phyloP scores from a whole-genome alignment of 30 jellyfish, hydroid and myxozoan genomes.

The Mastigias papua region DNA sequence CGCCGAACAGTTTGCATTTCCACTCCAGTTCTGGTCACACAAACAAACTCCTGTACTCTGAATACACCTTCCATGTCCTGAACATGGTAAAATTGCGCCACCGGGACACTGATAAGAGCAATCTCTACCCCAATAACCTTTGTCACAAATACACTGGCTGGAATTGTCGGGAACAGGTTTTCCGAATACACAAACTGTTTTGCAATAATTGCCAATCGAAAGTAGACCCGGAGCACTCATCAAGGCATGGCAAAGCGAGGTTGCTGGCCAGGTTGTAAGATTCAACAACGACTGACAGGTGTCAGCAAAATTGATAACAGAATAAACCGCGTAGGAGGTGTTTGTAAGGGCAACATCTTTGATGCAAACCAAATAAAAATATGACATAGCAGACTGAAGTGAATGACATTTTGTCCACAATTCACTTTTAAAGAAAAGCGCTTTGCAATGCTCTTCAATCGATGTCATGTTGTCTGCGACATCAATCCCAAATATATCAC shows the following conservation, averaged over 20 bases:
- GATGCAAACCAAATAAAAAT: conserved; percentile 54
- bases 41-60: conserved; percentile 38
- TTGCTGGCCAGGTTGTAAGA: conserved; percentile 70
- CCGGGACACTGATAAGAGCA: conserved; percentile 67
- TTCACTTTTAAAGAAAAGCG: conserved; percentile 40
- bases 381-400: conserved; percentile 26
- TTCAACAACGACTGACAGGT: conserved; percentile 28
- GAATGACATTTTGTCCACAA: conserved; percentile 32
- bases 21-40: conserved; percentile 65
- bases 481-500: conserved; percentile 7
- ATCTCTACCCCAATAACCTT: conserved; percentile 65
- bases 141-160: conserved; percentile 44
- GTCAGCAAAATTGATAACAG: conserved; percentile 55
- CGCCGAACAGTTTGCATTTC: conserved; percentile 52
- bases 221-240: conserved; percentile 1
- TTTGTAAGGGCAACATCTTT: conserved; percentile 40
- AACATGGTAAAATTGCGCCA: conserved; percentile 57
- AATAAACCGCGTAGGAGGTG: conserved; percentile 20
- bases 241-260: conserved; percentile 24
- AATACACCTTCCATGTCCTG: conserved; percentile 52
- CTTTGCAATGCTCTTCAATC: conserved; percentile 32
- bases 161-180: neutral
- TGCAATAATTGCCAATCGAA: conserved; percentile 37
- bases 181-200: conserved; percentile 47
- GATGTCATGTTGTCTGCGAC: neutral